These are phyloP conservation scores for Gryllus longicercus DNA, from an alignment of 2,888 invertebrate species.

Conservation along the genomic window DNA sequence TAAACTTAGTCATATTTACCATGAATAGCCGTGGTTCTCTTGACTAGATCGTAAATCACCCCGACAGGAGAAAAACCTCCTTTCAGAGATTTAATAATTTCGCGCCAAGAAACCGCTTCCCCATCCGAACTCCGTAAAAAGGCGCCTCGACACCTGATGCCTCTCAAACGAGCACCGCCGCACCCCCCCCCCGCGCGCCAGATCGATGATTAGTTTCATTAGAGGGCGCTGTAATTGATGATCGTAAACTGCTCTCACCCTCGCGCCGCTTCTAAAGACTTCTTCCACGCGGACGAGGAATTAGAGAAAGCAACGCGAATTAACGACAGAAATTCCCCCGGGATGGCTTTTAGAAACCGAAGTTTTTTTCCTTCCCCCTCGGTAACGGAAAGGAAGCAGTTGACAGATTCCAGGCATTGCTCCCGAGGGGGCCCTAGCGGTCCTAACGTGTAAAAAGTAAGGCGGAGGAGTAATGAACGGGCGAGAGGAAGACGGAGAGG, in stretches of 20 bases:
- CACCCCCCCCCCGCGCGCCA: background rate
- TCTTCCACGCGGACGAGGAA: background rate
- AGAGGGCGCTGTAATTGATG: background rate
- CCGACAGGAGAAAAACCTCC: too few relatives aligned
- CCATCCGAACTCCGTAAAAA: too few relatives aligned
- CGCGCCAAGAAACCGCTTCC: too few relatives aligned
- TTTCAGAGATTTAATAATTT: too few relatives aligned
- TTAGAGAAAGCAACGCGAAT: slow-evolving; percentile 8
- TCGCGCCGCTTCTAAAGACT: background rate
- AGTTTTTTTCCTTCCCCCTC: background rate
- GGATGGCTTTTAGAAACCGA: slow-evolving; percentile 17
- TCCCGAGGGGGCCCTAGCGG: background rate
- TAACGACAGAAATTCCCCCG: slow-evolving; percentile 6
- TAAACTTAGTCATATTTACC: too few relatives aligned
- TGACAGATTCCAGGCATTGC: slow-evolving; percentile 8
- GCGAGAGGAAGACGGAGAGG: background rate
- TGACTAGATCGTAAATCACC: too few relatives aligned
- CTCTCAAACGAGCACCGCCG: too few relatives aligned
- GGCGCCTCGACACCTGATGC: too few relatives aligned
- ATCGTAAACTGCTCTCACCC: slow-evolving; percentile 1
- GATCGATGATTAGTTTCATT: slow-evolving; percentile 8
- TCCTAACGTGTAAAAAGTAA: background rate
- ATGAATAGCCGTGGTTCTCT: too few relatives aligned
- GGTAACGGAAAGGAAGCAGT: background rate
- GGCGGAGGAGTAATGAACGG: background rate